Evolutionary conservation across 1,140 invertebrate genomes (phyloP).

Genomic region (Papilio glaucus): DNA sequence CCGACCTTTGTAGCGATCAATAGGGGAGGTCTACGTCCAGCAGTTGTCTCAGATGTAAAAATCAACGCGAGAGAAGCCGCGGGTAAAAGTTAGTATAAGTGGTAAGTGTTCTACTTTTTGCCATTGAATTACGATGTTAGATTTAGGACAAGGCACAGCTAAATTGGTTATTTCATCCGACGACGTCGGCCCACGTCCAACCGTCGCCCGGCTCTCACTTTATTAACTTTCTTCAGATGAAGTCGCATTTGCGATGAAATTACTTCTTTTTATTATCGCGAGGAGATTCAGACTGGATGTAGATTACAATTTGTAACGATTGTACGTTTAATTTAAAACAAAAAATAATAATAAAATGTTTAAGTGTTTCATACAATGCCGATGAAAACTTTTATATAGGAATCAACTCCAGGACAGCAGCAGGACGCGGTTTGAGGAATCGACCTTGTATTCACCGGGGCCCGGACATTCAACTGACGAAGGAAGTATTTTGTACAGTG

Average conservation of each 20-base stretch:
- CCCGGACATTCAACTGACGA: too few species aligned
- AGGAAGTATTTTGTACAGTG: too few species aligned
- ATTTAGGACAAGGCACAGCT: neutral
- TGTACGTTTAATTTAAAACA: neutral
- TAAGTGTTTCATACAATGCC: neutral
- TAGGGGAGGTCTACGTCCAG: too few species aligned
- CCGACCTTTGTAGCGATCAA: too few species aligned
- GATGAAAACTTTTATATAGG: too few species aligned
- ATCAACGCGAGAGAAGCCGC: too few species aligned
- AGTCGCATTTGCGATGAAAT: conserved; percentile 21
- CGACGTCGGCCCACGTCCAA: neutral
- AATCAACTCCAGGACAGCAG: too few species aligned
- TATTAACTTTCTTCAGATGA: conserved; percentile 22
- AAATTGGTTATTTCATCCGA: neutral
- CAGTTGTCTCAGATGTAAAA: too few species aligned
- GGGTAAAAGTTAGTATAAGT: too few species aligned
- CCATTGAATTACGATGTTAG: neutral
- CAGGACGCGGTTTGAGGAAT: too few species aligned
- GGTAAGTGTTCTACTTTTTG: neutral
- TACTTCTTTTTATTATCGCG: conserved; percentile 20
- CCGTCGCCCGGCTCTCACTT: neutral
- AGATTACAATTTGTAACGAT: neutral
- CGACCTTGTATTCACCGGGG: too few species aligned
- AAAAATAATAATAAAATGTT: neutral
- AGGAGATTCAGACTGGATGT: neutral